phyloP scores from a whole-genome alignment of 2,888 invertebrate species.

The Deilephila elpenor region DNA sequence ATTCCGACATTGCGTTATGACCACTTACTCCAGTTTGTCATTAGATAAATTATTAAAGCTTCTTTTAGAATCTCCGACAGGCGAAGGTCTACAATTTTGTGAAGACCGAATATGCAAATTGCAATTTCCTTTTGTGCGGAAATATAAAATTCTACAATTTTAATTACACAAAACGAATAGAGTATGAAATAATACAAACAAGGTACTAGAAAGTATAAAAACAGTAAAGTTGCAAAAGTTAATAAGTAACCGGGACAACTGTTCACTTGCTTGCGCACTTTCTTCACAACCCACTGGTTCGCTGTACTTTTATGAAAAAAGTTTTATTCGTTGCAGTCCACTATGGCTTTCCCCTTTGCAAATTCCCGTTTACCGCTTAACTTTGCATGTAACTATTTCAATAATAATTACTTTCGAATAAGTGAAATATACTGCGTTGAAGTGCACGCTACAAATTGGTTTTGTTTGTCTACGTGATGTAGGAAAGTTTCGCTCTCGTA shows the following conservation, averaged over 20 bases:
- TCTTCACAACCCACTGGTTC: conserved; percentile 70
- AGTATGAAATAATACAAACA: conserved; percentile 48
- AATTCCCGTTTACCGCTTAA: conserved; percentile 59
- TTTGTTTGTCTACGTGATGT: conserved; percentile 31
- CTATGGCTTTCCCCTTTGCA: conserved; percentile 59
- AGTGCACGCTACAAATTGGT: conserved; percentile 28
- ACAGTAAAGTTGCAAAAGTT: conserved; percentile 74
- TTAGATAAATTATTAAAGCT: neutral
- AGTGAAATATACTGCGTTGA: conserved; percentile 30
- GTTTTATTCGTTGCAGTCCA: conserved; percentile 72
- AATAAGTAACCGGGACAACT: conserved; percentile 76
- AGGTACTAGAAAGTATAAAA: conserved; percentile 54
- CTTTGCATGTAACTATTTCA: conserved; percentile 35
- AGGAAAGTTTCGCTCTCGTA: conserved; percentile 41
- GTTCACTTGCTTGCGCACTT: conserved; percentile 70
- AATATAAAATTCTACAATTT: neutral
- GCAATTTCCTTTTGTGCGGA: neutral
- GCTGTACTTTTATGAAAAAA: conserved; percentile 82
- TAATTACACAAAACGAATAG: neutral
- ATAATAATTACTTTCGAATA: conserved; percentile 26
- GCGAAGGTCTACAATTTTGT: neutral
- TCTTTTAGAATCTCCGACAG: neutral
- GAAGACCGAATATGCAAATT: neutral
- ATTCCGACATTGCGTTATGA: conserved; percentile 38
- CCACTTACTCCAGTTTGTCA: conserved; percentile 25